Percentiles rank a stretch among this genome's conserved stretches.
These are phyloP conservation scores for Tautogolabrus adspersus DNA, from an alignment of 2,113 vertebrate genomes.

Conservation along the genomic window DNA sequence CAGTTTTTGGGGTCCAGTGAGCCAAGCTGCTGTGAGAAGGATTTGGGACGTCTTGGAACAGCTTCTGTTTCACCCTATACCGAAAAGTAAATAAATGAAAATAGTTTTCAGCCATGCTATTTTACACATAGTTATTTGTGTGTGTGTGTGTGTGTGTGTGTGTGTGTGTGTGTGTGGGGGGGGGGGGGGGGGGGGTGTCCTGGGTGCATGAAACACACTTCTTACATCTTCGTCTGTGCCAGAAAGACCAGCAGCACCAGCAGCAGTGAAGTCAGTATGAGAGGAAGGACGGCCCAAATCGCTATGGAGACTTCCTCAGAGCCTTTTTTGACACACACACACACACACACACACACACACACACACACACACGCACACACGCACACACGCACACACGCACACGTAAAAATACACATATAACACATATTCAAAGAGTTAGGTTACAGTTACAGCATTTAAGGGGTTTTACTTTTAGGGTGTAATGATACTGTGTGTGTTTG, in stretches of 20 bases:
- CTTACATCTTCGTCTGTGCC: conserved; percentile 45
- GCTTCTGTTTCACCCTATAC: conserved; percentile 61
- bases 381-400: no score
- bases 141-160: background rate
- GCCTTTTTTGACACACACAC: conserved; percentile 38
- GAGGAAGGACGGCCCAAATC: conserved; percentile 13
- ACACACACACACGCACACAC: background rate
- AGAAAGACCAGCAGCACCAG: conserved; percentile 50
- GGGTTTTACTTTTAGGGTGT: background rate
- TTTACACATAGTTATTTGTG: background rate
- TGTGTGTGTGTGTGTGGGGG: background rate
- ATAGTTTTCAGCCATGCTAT: no score
- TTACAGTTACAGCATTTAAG: background rate
- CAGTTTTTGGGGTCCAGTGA: conserved; percentile 66
- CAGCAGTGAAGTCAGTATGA: conserved; percentile 31
- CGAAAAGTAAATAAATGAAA: background rate
- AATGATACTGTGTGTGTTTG: background rate
- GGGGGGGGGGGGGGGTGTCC: no score
- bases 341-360: conserved; percentile 15
- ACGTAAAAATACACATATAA: background rate
- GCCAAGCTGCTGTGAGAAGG: conserved; percentile 79
- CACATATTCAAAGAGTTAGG: conserved; percentile 7
- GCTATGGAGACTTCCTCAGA: conserved; percentile 29
- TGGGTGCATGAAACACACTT: background rate
- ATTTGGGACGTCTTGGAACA: conserved; percentile 74